Conservation (phyloP, 1,140 invertebrate genomes). For the Venturia canescens region DNA sequence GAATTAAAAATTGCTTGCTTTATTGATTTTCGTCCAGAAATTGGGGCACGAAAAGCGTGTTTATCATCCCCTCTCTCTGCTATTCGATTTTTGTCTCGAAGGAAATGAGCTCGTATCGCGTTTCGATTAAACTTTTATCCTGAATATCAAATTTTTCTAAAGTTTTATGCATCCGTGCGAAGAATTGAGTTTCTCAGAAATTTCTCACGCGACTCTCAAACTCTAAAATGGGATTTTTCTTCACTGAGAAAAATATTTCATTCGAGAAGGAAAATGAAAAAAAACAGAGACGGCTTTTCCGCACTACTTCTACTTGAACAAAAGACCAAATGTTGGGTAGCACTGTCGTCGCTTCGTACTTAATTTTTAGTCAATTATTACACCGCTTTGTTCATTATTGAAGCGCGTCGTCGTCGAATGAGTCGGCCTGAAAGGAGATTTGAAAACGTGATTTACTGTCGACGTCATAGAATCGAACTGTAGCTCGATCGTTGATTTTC, state of each 20-base stretch:
- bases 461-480: background rate
- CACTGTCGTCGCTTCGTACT: background rate
- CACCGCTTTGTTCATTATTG: background rate
- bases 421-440: constrained; percentile 7
- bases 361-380: background rate
- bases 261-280: no score
- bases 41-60: background rate
- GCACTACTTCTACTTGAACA: background rate
- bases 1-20: background rate
- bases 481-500: background rate
- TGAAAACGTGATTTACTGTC: background rate
- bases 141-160: no score
- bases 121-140: background rate
- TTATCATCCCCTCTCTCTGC: background rate
- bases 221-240: no score
- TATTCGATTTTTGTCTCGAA: background rate
- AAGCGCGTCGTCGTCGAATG: background rate
- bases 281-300: no score
- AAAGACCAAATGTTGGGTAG: background rate
- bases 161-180: no score
- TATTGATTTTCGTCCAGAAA: background rate
- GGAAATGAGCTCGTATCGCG: background rate
- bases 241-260: background rate
- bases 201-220: no score
- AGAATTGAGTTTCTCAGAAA: no score